Base-by-base conservation (phyloP, 2,888 invertebrate genomes). In the Tetragnatha montana region DNA sequence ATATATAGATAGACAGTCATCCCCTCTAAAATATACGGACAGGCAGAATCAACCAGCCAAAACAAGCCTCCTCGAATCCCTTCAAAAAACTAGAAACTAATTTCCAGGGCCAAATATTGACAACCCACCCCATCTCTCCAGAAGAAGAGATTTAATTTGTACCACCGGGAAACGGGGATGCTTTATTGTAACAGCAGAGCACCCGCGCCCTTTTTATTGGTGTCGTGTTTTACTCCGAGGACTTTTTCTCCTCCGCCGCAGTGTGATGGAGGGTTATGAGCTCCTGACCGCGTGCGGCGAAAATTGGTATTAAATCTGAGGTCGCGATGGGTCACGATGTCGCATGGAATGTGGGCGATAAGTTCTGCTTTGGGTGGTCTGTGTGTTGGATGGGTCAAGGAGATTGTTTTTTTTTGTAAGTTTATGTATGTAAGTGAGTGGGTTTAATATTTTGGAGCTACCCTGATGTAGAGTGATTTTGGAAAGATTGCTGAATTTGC, bases 31-130 rank as follows among this genome's bases (percentile, higher is more conserved):
- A 35, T 35, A 35, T 35, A 35, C 35, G 35, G 35, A 35, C 35
- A 35, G 35, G 4, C 2, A 4, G 35, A 35, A 35, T 35, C 35
- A 35, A 35, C 35, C 35, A 35, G 35, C 35, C n/a, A 2, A 60
- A 60, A 51, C 7, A 51, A 51, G 12, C 7, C 7, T 60, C 14
- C 60, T 14, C 60, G 14, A 60, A 14, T 60, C 60, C 60, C 60
- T 14, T 60, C 60, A 60, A 60, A 60, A 60, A 60, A 60, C 12
- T 17, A 60, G 10, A 60, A 60, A 60, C 60, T 60, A 60, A 60
- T 60, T 60, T 60, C 17, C 60, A n/a, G n/a, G n/a, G 14, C n/a
- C 76, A 76, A 76, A 76, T 76, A 76, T 76, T 76, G 76, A 76
- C 76, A 76, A 76, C 19, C 50, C 76, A 49, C 50, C 17, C 60